A percentile compares a stretch with the other conserved stretches of the same genome.
These are phyloP conservation scores for Aproaerema taeniolella DNA, from an alignment of 2,888 invertebrate genomes.

Conservation along the genomic window DNA sequence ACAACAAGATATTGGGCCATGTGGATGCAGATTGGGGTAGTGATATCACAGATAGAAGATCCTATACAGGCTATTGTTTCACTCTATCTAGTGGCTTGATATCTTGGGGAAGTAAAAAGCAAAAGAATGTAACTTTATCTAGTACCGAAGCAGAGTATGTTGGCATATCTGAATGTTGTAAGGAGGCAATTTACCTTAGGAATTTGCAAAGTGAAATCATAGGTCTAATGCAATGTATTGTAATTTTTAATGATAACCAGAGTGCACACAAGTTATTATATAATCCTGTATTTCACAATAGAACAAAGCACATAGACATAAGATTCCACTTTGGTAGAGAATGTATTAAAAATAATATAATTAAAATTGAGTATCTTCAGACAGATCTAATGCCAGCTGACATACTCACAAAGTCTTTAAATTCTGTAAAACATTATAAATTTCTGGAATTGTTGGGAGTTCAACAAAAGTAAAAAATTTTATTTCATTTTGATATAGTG, in stretches of 20 bases:
- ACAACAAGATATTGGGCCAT: neutral
- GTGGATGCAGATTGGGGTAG: constrained; percentile 11
- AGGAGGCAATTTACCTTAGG: constrained; percentile 11
- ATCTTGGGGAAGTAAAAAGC: constrained; percentile 11
- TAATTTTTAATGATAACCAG: constrained; percentile 9
- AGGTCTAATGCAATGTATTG: neutral
- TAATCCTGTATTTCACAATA: constrained; percentile 3
- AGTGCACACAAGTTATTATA: constrained; percentile 3
- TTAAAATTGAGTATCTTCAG: constrained; percentile 3
- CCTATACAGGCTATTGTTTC: constrained; percentile 12
- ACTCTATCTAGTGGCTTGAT: constrained; percentile 5
- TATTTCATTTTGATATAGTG: neutral
- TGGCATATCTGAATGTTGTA: constrained; percentile 7
- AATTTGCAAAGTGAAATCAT: neutral
- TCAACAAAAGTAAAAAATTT: neutral
- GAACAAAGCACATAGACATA: constrained; percentile 8
- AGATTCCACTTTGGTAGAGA: constrained; percentile 5
- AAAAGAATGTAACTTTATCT: constrained; percentile 10
- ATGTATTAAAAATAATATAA: neutral
- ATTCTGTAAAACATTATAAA: constrained; percentile 2
- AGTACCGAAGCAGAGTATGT: constrained; percentile 12
- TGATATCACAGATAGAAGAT: constrained; percentile 7
- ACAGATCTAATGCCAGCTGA: constrained; percentile 8
- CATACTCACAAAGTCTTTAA: constrained; percentile 6
- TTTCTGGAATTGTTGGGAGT: neutral